Evolutionary conservation across 2,113 vertebrate species (phyloP).

Genomic region (Nothoprocta pentlandii): DNA sequence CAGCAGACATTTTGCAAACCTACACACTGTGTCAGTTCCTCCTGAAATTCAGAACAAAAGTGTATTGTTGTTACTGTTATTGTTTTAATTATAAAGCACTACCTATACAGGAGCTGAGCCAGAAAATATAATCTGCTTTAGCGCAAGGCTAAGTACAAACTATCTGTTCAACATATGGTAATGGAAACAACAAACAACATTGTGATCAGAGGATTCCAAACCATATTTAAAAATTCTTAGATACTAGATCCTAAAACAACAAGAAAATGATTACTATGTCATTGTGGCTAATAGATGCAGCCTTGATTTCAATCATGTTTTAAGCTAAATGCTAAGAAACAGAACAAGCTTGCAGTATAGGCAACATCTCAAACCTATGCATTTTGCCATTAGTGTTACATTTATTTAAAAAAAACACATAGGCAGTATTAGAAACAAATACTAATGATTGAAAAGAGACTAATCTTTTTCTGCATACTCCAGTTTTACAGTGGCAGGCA

Average conservation of each 20-base stretch:
- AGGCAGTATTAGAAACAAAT: constrained; percentile 15
- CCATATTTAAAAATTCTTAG: background rate
- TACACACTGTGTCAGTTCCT: background rate
- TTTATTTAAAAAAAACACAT: background rate
- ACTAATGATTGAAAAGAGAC: background rate
- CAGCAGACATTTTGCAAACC: background rate
- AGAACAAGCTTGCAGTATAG: background rate
- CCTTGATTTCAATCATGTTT: background rate
- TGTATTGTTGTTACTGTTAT: background rate
- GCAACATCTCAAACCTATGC: background rate
- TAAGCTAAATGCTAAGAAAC: background rate
- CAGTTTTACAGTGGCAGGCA: constrained; percentile 1
- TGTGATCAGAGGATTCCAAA: background rate
- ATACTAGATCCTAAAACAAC: background rate
- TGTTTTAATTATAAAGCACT: background rate
- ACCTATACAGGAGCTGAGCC: background rate
- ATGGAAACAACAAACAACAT: constrained; percentile 2
- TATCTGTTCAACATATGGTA: constrained; percentile 8
- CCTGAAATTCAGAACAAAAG: background rate
- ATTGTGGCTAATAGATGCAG: background rate
- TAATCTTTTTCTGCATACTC: background rate
- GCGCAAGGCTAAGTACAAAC: background rate
- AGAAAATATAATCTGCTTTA: constrained; percentile 12
- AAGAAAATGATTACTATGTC: background rate
- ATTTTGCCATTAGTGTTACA: background rate